These are phyloP conservation scores for Steatornis caripensis DNA, from an alignment of 2,113 vertebrate genomes.

Conservation along the genomic window DNA sequence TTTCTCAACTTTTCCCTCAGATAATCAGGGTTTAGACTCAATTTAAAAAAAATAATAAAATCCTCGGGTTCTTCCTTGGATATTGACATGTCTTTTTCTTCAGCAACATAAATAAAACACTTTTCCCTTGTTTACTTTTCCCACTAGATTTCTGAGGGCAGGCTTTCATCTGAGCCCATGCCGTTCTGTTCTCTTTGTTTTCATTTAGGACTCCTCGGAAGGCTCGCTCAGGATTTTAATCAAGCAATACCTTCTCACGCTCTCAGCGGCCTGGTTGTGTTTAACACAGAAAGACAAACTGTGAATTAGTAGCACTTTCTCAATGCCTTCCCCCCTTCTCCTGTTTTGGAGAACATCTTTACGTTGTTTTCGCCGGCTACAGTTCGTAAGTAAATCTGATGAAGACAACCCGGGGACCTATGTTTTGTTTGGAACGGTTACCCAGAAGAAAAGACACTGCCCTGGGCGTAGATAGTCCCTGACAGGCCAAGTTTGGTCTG, in stretches of 20 bases:
- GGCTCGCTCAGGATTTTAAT: not conserved
- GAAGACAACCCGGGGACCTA: not conserved
- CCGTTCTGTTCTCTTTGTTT: not conserved
- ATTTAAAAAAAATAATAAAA: not conserved
- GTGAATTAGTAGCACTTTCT: not conserved
- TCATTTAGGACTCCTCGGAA: not conserved
- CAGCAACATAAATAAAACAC: not conserved
- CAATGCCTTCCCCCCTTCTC: not conserved
- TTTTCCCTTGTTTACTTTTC: not conserved
- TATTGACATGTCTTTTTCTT: not conserved
- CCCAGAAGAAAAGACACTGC: not conserved
- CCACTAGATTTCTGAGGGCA: not conserved
- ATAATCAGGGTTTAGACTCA: not conserved
- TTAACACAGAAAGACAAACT: not conserved
- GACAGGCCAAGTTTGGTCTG: not conserved
- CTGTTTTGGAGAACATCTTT: not conserved
- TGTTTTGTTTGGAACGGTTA: not conserved
- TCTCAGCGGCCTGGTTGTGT: not conserved
- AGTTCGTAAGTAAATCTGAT: not conserved
- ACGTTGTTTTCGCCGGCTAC: not conserved
- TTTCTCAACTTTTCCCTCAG: not conserved
- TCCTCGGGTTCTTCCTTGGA: not conserved
- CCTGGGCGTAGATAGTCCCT: not conserved
- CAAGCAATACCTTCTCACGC: not conserved
- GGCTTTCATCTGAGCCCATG: not conserved